Percentiles rank a stretch among this genome's conserved stretches.
Evolutionary conservation across 1,140 invertebrate genomes (phyloP).

Genomic region (Procambarus virginalis): DNA sequence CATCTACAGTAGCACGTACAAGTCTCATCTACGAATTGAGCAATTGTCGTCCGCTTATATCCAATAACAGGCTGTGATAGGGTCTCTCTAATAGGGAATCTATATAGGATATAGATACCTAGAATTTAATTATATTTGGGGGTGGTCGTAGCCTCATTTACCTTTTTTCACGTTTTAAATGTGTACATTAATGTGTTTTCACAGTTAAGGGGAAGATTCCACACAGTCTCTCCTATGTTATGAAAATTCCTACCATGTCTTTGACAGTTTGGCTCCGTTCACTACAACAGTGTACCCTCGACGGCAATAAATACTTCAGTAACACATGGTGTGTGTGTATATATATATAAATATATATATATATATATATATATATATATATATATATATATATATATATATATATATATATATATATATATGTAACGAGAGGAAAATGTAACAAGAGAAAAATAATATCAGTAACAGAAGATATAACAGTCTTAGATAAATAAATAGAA

Average conservation of each 20-base stretch:
- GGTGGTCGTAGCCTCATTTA: constrained; percentile 54
- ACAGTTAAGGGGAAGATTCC: constrained; percentile 43
- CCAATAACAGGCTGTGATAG: constrained; percentile 57
- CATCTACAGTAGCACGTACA: constrained; percentile 58
- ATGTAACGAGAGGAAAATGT: too few species aligned
- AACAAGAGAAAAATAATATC: neutral
- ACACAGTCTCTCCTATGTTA: constrained; percentile 40
- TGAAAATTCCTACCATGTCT: constrained; percentile 32
- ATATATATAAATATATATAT: neutral
- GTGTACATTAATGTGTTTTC: constrained; percentile 63
- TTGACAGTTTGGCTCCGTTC: constrained; percentile 37
- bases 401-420: neutral
- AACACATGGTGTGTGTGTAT: neutral
- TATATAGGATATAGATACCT: constrained; percentile 34
- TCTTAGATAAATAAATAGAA: neutral
- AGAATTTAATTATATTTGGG: constrained; percentile 47
- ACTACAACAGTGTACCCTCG: constrained; percentile 33
- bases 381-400: neutral
- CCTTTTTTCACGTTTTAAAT: constrained; percentile 21
- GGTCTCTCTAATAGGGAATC: constrained; percentile 51
- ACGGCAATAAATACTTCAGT: constrained; percentile 12
- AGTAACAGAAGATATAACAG: neutral
- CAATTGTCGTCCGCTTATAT: constrained; percentile 66
- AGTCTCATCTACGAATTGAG: constrained; percentile 66
- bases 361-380: neutral